Percentiles rank a stretch among this genome's conserved stretches.
Conservation (phyloP, 2,888 invertebrate species). For the Bembecia ichneumoniformis region DNA sequence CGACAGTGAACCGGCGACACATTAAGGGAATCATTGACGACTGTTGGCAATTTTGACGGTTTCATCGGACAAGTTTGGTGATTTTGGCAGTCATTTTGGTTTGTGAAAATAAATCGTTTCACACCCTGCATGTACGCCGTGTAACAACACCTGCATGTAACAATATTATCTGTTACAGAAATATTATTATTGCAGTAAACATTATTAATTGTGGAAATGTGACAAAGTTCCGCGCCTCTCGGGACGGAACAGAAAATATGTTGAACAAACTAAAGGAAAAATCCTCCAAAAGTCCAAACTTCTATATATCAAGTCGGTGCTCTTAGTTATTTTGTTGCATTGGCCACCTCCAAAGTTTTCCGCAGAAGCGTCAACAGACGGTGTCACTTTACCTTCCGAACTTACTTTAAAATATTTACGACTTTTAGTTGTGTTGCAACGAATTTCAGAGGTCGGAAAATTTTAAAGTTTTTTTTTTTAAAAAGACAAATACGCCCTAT, state of each 20-base stretch:
- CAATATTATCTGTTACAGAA: too few relatives aligned
- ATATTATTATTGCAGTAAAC: too few relatives aligned
- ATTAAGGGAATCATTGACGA: too few relatives aligned
- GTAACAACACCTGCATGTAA: too few relatives aligned
- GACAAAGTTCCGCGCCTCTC: slow-evolving; percentile 7
- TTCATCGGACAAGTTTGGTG: too few relatives aligned
- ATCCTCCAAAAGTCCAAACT: slow-evolving; percentile 39
- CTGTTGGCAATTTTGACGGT: too few relatives aligned
- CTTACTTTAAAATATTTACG: slow-evolving; percentile 72
- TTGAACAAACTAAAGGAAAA: slow-evolving; percentile 38
- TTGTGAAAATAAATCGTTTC: too few relatives aligned
- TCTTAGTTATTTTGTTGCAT: slow-evolving; percentile 53
- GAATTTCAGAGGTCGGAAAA: slow-evolving; percentile 47
- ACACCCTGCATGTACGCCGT: too few relatives aligned
- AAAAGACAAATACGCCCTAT: background rate
- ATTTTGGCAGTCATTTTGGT: too few relatives aligned
- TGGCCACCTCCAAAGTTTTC: slow-evolving; percentile 46
- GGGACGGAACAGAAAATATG: slow-evolving; percentile 16
- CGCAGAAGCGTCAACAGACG: slow-evolving; percentile 51
- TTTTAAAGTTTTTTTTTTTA: slow-evolving; percentile 39
- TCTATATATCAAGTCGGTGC: slow-evolving; percentile 56
- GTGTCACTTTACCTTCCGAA: slow-evolving; percentile 60
- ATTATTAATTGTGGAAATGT: background rate
- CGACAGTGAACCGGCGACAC: too few relatives aligned
- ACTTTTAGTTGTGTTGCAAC: slow-evolving; percentile 45